Percentiles rank a stretch among this genome's conserved stretches.
Conservation (phyloP, 1,140 invertebrate genomes). For the Drosophila neocordata region DNA sequence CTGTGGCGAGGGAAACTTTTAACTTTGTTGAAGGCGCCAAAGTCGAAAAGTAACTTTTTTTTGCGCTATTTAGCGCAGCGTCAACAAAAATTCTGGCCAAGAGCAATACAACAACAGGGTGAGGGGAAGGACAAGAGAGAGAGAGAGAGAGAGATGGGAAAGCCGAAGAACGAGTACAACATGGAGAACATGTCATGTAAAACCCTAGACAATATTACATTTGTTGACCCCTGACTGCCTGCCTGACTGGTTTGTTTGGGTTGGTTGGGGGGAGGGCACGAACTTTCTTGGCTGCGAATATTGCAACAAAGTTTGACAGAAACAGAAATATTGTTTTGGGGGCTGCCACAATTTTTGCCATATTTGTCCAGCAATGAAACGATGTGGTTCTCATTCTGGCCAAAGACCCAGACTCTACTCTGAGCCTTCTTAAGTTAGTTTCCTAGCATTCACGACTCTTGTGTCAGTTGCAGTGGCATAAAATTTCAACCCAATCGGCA, state of each 20-base stretch:
- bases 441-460: background rate
- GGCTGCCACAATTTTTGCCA: constrained; percentile 10
- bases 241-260: too few species aligned
- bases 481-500: constrained; percentile 25
- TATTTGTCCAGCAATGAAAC: constrained; percentile 10
- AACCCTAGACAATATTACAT: constrained; percentile 59
- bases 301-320: constrained; percentile 52
- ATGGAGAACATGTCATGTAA: constrained; percentile 34
- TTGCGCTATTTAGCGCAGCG: constrained; percentile 52
- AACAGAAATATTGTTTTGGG: constrained; percentile 18
- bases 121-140: too few species aligned
- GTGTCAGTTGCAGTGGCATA: constrained; percentile 36
- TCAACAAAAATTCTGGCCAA: constrained; percentile 48
- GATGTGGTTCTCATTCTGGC: background rate
- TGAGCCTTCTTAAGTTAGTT: background rate
- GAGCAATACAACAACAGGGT: constrained; percentile 19
- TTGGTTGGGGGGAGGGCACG: constrained; percentile 4
- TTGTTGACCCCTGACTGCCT: constrained; percentile 44
- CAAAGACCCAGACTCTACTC: too few species aligned
- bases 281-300: constrained; percentile 46
- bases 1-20: constrained; percentile 43
- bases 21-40: constrained; percentile 49
- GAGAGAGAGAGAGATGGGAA: too few species aligned
- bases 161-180: constrained; percentile 1
- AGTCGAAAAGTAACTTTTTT: constrained; percentile 59